Evolutionary conservation across 2,113 vertebrate species (phyloP).

Genomic region (Pandion haliaetus): DNA sequence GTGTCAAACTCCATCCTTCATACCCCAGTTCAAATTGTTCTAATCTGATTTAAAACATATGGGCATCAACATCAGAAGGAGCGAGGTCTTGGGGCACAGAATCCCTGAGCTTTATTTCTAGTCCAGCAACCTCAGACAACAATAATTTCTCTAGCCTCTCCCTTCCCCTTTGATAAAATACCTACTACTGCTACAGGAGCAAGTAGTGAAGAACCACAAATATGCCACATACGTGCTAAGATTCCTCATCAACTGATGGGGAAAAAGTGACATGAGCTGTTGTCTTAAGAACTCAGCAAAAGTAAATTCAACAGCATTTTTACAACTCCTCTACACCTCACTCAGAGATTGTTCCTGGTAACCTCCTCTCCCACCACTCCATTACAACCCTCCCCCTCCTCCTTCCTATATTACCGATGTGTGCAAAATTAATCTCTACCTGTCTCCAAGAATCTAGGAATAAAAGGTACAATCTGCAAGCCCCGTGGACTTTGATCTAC

Average conservation of each 20-base stretch:
- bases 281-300: neutral
- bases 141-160: neutral
- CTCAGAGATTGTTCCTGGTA: neutral
- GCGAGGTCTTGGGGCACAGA: neutral
- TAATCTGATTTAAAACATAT: neutral
- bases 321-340: neutral
- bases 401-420: accelerated
- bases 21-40: neutral
- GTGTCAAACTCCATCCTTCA: neutral
- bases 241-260: neutral
- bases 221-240: neutral
- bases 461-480: neutral
- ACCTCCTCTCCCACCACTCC: neutral
- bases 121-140: neutral
- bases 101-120: neutral
- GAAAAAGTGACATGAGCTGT: neutral
- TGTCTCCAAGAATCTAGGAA: neutral
- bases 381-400: neutral
- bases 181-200: neutral
- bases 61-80: neutral
- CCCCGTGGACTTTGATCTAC: neutral
- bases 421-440: neutral
- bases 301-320: neutral
- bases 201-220: neutral
- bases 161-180: neutral